Evolutionary conservation across 1,140 invertebrate genomes (phyloP).

Genomic region (Lasaia peninsularis): DNA sequence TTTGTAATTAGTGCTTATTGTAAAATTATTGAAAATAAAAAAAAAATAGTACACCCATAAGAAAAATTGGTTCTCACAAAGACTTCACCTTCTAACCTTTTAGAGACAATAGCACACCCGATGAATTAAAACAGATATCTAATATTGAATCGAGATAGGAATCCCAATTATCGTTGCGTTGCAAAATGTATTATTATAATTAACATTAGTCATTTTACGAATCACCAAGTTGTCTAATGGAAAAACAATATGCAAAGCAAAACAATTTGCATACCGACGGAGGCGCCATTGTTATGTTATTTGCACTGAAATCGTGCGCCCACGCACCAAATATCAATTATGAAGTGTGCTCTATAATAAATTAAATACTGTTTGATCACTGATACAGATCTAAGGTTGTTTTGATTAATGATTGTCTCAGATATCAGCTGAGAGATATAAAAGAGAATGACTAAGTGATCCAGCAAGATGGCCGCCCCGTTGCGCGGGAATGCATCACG

Average conservation of each 20-base stretch:
- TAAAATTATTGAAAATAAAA: neutral
- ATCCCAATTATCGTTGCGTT: constrained; percentile 8
- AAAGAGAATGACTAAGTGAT: constrained; percentile 39
- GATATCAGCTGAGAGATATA: constrained; percentile 44
- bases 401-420: constrained; percentile 67
- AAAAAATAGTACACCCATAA: neutral
- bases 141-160: neutral
- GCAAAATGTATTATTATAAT: constrained; percentile 9
- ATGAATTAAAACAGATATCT: neutral
- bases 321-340: constrained; percentile 66
- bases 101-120: neutral
- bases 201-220: constrained; percentile 17
- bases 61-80: neutral
- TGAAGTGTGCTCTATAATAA: constrained; percentile 48
- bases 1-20: neutral
- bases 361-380: constrained; percentile 69
- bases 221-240: constrained; percentile 33
- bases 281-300: constrained; percentile 60
- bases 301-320: constrained; percentile 53
- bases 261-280: constrained; percentile 51
- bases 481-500: constrained; percentile 47
- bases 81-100: neutral
- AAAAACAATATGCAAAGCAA: constrained; percentile 45
- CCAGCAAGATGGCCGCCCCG: constrained; percentile 65
- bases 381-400: constrained; percentile 60